Evolutionary conservation across 2,797 vertebrate genomes (phyloP).

Genomic region (Eidolon dupreanum): DNA sequence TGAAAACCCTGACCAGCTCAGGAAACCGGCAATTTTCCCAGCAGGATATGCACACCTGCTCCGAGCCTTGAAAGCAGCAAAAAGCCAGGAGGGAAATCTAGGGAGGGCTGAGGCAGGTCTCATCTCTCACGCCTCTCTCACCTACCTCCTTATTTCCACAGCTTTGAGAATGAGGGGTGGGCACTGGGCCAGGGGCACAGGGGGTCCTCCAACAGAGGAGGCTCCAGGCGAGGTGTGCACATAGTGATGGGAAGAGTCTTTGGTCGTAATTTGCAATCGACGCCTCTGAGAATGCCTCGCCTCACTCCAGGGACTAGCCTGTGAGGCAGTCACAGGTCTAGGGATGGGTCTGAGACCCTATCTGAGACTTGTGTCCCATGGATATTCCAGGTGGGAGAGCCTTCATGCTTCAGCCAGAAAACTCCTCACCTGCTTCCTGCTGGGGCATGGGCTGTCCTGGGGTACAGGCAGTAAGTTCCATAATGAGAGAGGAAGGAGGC

Average conservation of each 20-base stretch:
- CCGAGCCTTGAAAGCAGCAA: not conserved
- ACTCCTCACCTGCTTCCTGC: not conserved
- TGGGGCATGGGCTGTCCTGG: accelerated
- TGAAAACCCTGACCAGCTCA: accelerated
- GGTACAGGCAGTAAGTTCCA: not conserved
- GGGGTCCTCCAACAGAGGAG: accelerated
- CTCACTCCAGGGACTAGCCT: not conserved
- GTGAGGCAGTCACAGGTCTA: not conserved
- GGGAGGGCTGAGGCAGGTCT: accelerated
- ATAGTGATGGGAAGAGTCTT: not conserved
- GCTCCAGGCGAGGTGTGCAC: accelerated
- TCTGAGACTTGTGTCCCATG: not conserved
- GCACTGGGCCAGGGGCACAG: not conserved
- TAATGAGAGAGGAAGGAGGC: not conserved
- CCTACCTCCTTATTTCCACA: not conserved
- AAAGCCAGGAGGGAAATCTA: not conserved
- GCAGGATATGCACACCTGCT: not conserved
- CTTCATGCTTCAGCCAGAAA: accelerated
- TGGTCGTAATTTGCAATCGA: not conserved
- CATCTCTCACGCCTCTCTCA: not conserved
- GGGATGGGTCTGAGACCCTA: not conserved
- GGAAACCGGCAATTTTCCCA: not conserved
- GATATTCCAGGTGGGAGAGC: too few species aligned
- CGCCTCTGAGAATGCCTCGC: not conserved
- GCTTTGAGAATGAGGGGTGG: not conserved